These are phyloP conservation scores for Leptestheria dahalacensis DNA, from an alignment of 1,140 invertebrate genomes.

Conservation along the genomic window DNA sequence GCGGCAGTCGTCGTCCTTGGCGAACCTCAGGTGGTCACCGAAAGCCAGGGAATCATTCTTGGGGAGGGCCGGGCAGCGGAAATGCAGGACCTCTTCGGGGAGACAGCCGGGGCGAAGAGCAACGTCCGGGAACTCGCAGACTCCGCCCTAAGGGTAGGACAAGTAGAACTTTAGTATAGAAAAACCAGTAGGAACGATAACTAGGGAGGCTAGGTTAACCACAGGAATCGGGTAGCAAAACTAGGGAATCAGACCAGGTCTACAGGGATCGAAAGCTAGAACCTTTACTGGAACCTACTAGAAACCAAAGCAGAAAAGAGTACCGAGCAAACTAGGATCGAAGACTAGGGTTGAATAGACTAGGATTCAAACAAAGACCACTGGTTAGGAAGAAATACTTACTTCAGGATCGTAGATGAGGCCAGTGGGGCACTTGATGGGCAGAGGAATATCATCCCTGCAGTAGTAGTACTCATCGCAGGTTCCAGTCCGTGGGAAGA, in stretches of 20 bases:
- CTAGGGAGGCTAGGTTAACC: no score
- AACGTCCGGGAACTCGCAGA: constrained; percentile 23
- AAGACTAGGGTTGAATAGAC: no score
- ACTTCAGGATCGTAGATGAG: constrained; percentile 27
- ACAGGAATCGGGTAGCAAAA: no score
- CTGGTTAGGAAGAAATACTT: no score
- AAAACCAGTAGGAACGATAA: no score
- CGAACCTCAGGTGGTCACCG: constrained; percentile 21
- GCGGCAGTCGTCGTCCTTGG: constrained; percentile 25
- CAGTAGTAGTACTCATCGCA: constrained; percentile 15
- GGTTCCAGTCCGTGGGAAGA: constrained; percentile 9
- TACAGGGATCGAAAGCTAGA: no score
- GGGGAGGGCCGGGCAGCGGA: constrained; percentile 25
- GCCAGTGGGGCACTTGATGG: constrained; percentile 29
- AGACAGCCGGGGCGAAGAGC: constrained; percentile 19
- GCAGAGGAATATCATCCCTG: not conserved
- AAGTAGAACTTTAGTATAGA: not conserved
- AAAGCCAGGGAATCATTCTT: constrained; percentile 22
- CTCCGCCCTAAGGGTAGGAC: not conserved
- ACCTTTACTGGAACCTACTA: no score
- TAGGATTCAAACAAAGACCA: no score
- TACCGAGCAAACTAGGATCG: no score
- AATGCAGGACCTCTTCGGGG: constrained; percentile 21
- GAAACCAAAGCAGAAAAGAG: no score
- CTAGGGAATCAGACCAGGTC: no score